Evolutionary conservation across 2,888 invertebrate species (phyloP).

Genomic region (Pardosa pseudoannulata): DNA sequence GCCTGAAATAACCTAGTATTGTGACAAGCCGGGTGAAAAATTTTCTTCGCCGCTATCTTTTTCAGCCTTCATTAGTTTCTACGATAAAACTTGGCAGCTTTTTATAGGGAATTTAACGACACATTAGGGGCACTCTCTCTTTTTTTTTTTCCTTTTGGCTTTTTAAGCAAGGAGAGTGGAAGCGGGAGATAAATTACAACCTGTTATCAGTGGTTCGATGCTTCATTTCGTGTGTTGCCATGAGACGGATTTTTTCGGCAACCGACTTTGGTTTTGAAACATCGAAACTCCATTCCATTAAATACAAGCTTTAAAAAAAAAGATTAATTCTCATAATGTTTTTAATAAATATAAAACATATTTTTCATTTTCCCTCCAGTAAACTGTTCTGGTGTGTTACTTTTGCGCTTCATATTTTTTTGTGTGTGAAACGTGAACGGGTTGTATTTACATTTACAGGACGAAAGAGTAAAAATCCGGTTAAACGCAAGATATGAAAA

Average conservation of each 20-base stretch:
- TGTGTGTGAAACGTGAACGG: no score
- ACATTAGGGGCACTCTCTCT: not conserved
- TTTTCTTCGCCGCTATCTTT: constrained; percentile 45
- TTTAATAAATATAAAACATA: constrained; percentile 12
- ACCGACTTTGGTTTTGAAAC: not conserved
- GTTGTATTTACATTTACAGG: no score
- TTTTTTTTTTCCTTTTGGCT: constrained; percentile 4
- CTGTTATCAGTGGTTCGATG: constrained; percentile 50
- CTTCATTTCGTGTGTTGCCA: constrained; percentile 22
- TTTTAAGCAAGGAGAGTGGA: constrained; percentile 9
- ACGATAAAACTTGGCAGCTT: constrained; percentile 45
- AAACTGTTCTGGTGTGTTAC: not conserved
- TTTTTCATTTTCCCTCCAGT: not conserved
- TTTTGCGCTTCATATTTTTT: not conserved
- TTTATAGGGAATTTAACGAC: constrained; percentile 34
- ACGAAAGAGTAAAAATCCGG: no score
- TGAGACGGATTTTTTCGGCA: not conserved
- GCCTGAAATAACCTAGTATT: constrained; percentile 42
- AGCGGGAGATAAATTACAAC: constrained; percentile 41
- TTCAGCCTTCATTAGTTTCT: constrained; percentile 29
- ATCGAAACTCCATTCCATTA: constrained; percentile 17
- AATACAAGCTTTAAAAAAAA: not conserved
- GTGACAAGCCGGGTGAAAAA: constrained; percentile 52
- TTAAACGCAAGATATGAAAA: no score
- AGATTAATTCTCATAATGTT: constrained; percentile 12